Evolutionary conservation across 2,888 invertebrate species (phyloP).

Genomic region (Tipula vernalis): DNA sequence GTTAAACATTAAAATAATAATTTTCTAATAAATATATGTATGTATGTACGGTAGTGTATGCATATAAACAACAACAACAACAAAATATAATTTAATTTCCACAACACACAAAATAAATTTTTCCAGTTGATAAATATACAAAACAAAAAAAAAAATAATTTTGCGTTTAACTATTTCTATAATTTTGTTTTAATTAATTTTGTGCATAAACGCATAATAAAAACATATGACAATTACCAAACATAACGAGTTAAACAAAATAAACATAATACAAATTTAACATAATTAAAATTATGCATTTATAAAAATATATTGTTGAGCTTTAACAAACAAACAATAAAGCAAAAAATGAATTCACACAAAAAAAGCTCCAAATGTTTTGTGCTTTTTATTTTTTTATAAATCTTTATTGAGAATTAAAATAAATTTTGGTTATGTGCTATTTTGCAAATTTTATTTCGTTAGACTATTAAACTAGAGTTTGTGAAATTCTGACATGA

Average conservation of each 20-base stretch:
- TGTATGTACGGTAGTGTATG: background rate
- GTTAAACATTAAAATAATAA: background rate
- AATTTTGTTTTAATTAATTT: background rate
- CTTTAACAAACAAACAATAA: no score
- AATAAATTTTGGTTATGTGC: background rate
- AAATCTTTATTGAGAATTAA: background rate
- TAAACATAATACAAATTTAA: background rate
- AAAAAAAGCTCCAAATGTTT: background rate
- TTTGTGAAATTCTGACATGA: background rate
- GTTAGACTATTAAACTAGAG: background rate
- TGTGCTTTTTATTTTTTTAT: background rate
- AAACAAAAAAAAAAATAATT: background rate
- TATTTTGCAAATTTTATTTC: background rate
- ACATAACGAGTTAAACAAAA: background rate
- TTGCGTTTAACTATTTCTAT: background rate
- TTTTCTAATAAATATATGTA: background rate
- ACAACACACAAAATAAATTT: background rate
- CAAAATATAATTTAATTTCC: background rate
- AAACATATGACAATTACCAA: background rate
- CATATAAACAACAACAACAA: background rate
- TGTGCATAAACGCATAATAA: conserved; percentile 4
- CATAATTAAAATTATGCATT: background rate
- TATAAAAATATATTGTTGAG: background rate
- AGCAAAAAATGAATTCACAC: background rate
- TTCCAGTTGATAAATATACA: background rate